Percentiles rank a stretch among this genome's conserved stretches.
These are phyloP conservation scores for Cyprinodon diabolis DNA, from an alignment of 2,797 vertebrate species.

Conservation along the genomic window DNA sequence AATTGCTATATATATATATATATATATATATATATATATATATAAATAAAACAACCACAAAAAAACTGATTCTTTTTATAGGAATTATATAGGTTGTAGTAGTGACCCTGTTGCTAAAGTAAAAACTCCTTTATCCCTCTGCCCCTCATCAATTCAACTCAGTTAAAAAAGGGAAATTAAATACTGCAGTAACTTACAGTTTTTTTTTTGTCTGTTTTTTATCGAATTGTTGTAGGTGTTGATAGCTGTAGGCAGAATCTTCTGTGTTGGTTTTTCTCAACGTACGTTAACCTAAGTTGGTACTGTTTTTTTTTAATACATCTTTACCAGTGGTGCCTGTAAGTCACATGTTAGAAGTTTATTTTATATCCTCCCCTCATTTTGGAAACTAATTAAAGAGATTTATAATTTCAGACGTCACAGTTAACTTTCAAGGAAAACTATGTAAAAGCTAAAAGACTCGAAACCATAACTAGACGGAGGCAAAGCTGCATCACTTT, in stretches of 20 bases:
- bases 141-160: too few species aligned
- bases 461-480: constrained; percentile 27
- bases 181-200: too few species aligned
- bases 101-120: too few species aligned
- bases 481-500: constrained; percentile 30
- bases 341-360: neutral
- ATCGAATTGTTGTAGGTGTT: too few species aligned
- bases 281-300: neutral
- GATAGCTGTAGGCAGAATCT: too few species aligned
- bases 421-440: constrained; percentile 32
- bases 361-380: constrained; percentile 12
- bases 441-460: constrained; percentile 29
- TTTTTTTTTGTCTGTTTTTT: too few species aligned
- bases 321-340: constrained; percentile 2
- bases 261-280: neutral
- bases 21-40: too few species aligned
- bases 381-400: constrained; percentile 9
- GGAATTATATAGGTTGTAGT: too few species aligned
- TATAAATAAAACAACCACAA: too few species aligned
- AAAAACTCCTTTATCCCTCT: neutral
- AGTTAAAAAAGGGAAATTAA: too few species aligned
- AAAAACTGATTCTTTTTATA: too few species aligned
- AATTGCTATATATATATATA: neutral
- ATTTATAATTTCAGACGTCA: constrained; percentile 25
- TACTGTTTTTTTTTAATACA: neutral